These are phyloP conservation scores for Clunio marinus DNA, from an alignment of 2,888 invertebrate genomes.

Conservation along the genomic window DNA sequence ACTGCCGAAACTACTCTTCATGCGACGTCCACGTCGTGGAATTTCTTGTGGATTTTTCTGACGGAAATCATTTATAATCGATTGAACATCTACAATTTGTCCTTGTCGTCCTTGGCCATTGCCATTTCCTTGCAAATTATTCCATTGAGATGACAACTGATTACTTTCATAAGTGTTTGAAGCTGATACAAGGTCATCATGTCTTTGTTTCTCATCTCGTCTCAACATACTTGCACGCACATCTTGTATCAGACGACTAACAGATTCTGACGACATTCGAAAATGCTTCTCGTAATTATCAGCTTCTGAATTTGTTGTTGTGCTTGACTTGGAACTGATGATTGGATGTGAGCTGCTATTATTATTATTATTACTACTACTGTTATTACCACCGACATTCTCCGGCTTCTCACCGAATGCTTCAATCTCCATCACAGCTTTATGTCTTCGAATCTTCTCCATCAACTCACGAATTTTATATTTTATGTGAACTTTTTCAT, in stretches of 20 bases:
- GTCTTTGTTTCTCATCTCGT: conserved; percentile 8
- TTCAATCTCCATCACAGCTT: conserved; percentile 17
- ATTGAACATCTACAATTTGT: conserved; percentile 75
- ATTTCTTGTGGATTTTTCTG: conserved; percentile 70
- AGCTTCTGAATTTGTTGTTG: conserved; percentile 27
- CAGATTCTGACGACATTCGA: conserved; percentile 14
- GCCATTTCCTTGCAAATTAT: not conserved
- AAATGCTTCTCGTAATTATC: conserved; percentile 2
- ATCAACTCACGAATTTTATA: conserved; percentile 26
- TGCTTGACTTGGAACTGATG: conserved; percentile 25
- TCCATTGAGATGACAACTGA: not conserved
- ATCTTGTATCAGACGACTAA: conserved; percentile 26
- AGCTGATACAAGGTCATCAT: not conserved
- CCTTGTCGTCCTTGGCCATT: conserved; percentile 66
- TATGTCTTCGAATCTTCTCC: conserved; percentile 19
- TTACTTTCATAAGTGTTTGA: not conserved
- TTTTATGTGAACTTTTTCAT: conserved; percentile 29
- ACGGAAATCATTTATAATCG: conserved; percentile 75
- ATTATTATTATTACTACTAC: not conserved
- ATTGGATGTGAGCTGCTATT: not conserved
- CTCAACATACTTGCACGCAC: conserved; percentile 11
- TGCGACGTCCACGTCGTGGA: conserved; percentile 62
- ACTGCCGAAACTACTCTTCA: conserved; percentile 56
- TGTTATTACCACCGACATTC: not conserved
- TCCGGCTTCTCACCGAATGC: conserved; percentile 8